Evolutionary conservation across 2,113 vertebrate genomes (phyloP), one percentile per base, ranked within the genome.

Genomic region (Malurus elegans): DNA sequence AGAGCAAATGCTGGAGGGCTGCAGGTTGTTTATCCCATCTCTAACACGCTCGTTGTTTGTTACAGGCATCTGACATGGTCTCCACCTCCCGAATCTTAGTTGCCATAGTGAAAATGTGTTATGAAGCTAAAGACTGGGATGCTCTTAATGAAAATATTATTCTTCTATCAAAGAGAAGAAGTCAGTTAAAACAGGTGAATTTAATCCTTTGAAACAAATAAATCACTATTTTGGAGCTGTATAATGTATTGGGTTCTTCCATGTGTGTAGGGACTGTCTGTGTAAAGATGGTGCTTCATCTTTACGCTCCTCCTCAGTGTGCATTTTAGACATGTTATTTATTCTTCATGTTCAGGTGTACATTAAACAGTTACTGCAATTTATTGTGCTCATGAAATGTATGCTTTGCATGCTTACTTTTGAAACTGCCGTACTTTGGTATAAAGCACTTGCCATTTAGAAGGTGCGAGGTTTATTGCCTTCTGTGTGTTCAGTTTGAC

Each of bases 81-180:
- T 99, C 99, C 36, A 99, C 99, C 24, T 99, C 99, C 72, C 98
- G 99, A 56, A 99, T 99, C 96, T 98, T 99, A 66, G 99, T 99
- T 92, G 99, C 98, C 82, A 98, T 99, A 71, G 99, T 99, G 92
- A 99, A 99, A 96, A 99, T 99, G 98, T 99, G 99, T 96, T 98
- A 99, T 1, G 99, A 99, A 92, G 99, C 99, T 44, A 99, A 99
- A 97, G 99, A 99, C 91, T 99, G 98, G 99, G 99, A 99, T 97
- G 97, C 99, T 57, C 98, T 99, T 84, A 99, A 99, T 97, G 99
- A 99, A 98, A 99, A 99, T 95, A 98, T 99, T 96, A 99, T 99
- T 98, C 97, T 99, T 94, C 98, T 99, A 21, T 99, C 99, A 17
- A 99, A 99, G 97, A 98, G 99, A 93, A 98, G 99, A 96, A 99